These are phyloP conservation scores for Paraescarpia echinospica DNA, from an alignment of 1,140 invertebrate species.

Conservation along the genomic window DNA sequence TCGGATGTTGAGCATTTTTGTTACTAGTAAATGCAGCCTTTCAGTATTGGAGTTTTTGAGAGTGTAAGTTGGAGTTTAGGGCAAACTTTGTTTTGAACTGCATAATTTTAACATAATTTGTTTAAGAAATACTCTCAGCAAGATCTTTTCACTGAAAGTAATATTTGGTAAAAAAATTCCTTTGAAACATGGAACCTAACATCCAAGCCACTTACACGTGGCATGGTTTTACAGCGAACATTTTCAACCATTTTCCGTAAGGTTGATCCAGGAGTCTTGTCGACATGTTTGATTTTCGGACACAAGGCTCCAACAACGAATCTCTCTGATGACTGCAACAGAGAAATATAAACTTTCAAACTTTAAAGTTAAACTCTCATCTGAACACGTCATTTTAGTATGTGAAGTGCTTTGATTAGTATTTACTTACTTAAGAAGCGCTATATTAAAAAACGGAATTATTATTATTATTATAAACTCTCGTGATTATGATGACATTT, in stretches of 20 bases:
- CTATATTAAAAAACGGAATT: background rate
- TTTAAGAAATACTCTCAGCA: background rate
- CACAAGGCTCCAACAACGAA: constrained; percentile 32
- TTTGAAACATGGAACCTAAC: too few species aligned
- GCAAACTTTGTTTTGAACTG: background rate
- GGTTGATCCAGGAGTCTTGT: background rate
- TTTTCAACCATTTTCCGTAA: background rate
- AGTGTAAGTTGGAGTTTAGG: background rate
- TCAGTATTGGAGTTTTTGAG: background rate
- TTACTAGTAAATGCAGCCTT: background rate
- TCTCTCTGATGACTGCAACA: constrained; percentile 14
- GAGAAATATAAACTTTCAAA: too few species aligned
- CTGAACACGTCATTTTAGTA: too few species aligned
- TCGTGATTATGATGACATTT: too few species aligned
- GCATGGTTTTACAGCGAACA: background rate
- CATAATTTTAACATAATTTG: background rate
- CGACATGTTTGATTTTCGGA: constrained; percentile 25
- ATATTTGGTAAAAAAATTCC: background rate
- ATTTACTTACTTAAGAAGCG: too few species aligned
- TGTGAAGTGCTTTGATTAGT: too few species aligned
- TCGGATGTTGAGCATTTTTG: too few species aligned
- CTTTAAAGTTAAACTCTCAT: too few species aligned
- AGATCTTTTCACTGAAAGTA: background rate
- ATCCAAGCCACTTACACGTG: background rate
- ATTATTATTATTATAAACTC: too few species aligned